Percentiles rank a stretch among this genome's conserved stretches.
These are phyloP conservation scores for Tokudaia muenninki DNA, from an alignment of 2,797 vertebrate species.

Conservation along the genomic window DNA sequence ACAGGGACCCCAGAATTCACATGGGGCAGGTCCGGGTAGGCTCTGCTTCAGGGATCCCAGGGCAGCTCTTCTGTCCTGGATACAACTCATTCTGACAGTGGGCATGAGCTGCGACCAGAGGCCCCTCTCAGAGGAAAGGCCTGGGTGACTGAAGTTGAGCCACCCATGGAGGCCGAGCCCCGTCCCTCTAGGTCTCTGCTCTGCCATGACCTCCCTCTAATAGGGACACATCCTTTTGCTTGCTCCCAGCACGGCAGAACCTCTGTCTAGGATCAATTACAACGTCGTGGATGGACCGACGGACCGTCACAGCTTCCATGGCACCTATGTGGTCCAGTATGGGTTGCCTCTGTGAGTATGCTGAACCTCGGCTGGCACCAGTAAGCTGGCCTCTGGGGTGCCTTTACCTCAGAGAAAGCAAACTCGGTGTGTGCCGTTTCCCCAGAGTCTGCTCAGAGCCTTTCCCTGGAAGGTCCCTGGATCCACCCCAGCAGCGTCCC, in stretches of 20 bases:
- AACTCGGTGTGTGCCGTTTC: accelerated
- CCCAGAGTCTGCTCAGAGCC: too few species aligned
- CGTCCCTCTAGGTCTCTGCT: too few species aligned
- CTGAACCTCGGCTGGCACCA: accelerated
- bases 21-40: neutral
- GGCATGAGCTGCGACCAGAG: neutral
- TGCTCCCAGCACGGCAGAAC: constrained; percentile 83
- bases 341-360: constrained; percentile 87
- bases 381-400: neutral
- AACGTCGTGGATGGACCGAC: constrained; percentile 85
- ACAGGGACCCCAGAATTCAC: too few species aligned
- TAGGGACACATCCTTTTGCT: neutral
- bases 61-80: neutral
- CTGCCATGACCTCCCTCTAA: neutral
- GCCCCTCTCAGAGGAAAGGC: neutral
- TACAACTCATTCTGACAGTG: neutral
- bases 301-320: constrained; percentile 87
- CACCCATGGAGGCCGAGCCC: too few species aligned
- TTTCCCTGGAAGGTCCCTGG: neutral
- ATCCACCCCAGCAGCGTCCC: neutral
- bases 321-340: constrained; percentile 73
- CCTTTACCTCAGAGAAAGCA: neutral
- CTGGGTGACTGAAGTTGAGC: neutral
- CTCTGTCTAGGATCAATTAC: constrained; percentile 86
- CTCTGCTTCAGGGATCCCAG: neutral